Base-by-base conservation (phyloP, 2,113 vertebrate species). In the Opisthocomus hoazin region DNA sequence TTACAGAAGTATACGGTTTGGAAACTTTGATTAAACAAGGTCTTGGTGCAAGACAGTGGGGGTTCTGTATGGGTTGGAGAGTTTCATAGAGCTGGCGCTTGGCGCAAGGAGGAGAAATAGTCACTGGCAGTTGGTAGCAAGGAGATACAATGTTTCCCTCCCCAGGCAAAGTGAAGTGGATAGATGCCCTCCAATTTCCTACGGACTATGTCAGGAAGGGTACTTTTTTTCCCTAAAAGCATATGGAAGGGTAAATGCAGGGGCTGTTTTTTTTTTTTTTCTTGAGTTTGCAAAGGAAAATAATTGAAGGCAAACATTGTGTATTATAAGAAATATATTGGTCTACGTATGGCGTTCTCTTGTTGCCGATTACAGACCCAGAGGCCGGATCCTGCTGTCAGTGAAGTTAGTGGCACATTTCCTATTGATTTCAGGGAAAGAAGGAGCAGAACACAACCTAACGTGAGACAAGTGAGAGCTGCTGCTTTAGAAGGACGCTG, bases 281-380 rank as follows among this genome's bases (percentile, higher is more conserved):
- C 93, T 96, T 65, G 70, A 96, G 83, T 66, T 87, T 94, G 77
- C 87, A 79, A 37, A 48, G 81, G 66, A 94, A 93, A 96, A 89
- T 75, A 94, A 81, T 43, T 73, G 91, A 87, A 84, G 70, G 48
- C 46, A 57, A 95, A 63, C 34, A 21, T 20, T 75, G 46, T 41
- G n/a, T 37, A 10, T 91, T 88, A 41, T 45, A 34, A 61, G 14
- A 18, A 43, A 24, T 36, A 10, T 37, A 30, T 34, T 85, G 48
- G 43, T 91, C 60, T 76, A 80, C 48, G 36, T 70, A 66, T 48
- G 53, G 41, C 51, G 63, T 94, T 85, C 14, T 50, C 83, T 93
- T 70, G 56, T 84, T 89, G 48, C 36, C 83, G 51, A 75, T 94
- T 76, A 56, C 60, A 89, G 86, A 87, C 46, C 37, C 69, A 79